Evolutionary conservation across 1,140 invertebrate genomes (phyloP).

Genomic region (Anastrepha ludens): DNA sequence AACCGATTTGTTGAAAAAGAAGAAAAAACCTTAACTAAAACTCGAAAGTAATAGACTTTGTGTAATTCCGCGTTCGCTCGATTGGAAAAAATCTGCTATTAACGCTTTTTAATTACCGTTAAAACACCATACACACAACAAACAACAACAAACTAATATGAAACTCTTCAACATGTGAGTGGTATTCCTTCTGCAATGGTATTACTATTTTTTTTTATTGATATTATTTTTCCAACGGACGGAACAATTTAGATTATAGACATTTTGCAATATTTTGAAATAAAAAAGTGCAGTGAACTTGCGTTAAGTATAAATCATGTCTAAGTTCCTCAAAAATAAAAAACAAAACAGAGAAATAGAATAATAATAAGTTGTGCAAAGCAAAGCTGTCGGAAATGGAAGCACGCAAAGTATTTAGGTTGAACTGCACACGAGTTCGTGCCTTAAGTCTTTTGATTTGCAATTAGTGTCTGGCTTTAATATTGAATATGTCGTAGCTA

Average conservation of each 20-base stretch:
- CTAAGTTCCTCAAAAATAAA: neutral
- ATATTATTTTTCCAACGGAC: neutral
- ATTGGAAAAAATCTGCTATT: neutral
- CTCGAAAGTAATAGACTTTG: neutral
- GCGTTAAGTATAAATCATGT: neutral
- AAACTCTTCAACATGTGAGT: constrained; percentile 74
- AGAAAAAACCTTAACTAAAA: neutral
- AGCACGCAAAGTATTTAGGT: constrained; percentile 37
- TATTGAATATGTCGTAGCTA: neutral
- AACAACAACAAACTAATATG: constrained; percentile 64
- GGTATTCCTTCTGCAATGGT: constrained; percentile 52
- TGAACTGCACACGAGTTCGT: constrained; percentile 39
- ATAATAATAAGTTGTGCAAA: constrained; percentile 49
- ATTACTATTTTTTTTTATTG: neutral
- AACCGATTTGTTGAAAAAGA: neutral
- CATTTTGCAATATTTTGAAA: neutral
- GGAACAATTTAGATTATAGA: neutral
- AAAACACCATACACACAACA: neutral
- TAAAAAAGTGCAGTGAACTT: constrained; percentile 31
- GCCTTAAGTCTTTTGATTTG: constrained; percentile 32
- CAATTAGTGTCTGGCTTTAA: neutral
- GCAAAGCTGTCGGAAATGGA: constrained; percentile 35
- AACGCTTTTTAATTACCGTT: constrained; percentile 41
- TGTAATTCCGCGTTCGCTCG: constrained; percentile 27
- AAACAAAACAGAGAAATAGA: neutral